Evolutionary conservation across 2,797 vertebrate genomes (phyloP), one percentile per base, ranked within the genome.

Genomic region (Neopelma chrysocephalum): DNA sequence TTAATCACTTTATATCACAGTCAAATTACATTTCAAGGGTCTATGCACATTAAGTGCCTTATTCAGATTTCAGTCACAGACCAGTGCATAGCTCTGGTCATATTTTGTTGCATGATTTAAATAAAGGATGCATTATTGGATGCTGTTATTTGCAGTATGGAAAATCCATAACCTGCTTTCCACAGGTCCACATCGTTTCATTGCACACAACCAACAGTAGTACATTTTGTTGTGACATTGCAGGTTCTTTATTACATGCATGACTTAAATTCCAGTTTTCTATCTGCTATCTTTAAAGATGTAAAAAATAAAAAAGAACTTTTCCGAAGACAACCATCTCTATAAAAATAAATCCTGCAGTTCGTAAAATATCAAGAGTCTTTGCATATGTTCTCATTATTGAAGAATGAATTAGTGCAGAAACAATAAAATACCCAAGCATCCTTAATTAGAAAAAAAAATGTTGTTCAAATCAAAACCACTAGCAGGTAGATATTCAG

Each of bases 11-110:
- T 82, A 70, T 86, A 95, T 90, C 83, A 87, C 31, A 71, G 58
- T 64, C 85, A 94, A 93, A 94, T 92, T 96, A 90, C 43, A 93
- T 96, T 96, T 96, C 83, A 94, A 95, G 76, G 88, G 85, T 56
- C 57, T 89, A 25, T 79, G 82, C 87, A 78, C 90, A 87, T 85
- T 81, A 94, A 95, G 70, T 76, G 61, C 48, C 38, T 36, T 64
- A 71, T 92, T 96, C 77, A 65, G 62, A 94, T 90, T 96, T 96
- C 77, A 91, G 81, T 93, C 88, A 93, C 86, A 95, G 71, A 36
- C 31, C 7, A 54, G 60, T 78, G 81, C 56, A 48, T 54, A 61
- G 54, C 26, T 86, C 13, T 40, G 40, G 40, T 40, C 62, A 76
- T 26, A 65, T 47, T 83, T 93, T 90, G 92, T 72, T 69, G 26